phyloP scores from a whole-genome alignment of 2,113 vertebrate species.

The Macroglossus sobrinus region DNA sequence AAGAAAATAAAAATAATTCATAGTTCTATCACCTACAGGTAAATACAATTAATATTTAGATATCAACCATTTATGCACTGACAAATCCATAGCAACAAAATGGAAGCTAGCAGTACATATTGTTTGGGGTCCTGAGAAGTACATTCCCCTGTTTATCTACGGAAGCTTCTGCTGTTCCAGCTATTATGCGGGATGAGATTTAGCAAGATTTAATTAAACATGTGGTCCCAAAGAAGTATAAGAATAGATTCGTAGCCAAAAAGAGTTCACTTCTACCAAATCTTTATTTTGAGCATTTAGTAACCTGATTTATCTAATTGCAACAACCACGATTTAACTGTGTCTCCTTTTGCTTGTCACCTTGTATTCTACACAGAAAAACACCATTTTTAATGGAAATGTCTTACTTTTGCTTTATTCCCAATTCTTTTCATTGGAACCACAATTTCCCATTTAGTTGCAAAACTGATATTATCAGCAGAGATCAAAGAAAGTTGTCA shows the following conservation, averaged over 20 bases:
- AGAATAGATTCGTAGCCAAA: background rate
- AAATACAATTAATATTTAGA: background rate
- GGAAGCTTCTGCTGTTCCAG: background rate
- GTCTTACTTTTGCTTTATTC: background rate
- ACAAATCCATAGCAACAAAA: background rate
- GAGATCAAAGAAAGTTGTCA: background rate
- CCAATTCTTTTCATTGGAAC: background rate
- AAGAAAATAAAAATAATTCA: background rate
- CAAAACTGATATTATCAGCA: background rate
- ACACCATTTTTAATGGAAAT: slow-evolving; percentile 28
- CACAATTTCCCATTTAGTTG: background rate
- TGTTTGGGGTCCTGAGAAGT: background rate
- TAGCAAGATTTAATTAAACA: slow-evolving; percentile 14
- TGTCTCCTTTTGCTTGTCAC: background rate
- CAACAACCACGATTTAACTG: background rate
- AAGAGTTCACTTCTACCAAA: background rate
- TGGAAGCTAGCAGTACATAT: background rate
- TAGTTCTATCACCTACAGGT: background rate
- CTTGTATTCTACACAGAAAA: background rate
- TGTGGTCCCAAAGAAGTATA: background rate
- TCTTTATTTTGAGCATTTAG: background rate
- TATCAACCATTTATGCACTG: background rate
- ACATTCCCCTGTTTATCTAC: background rate
- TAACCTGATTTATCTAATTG: background rate
- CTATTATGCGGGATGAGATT: background rate